phyloP scores from a whole-genome alignment of 1,140 invertebrate species.

The Arion vulgaris region DNA sequence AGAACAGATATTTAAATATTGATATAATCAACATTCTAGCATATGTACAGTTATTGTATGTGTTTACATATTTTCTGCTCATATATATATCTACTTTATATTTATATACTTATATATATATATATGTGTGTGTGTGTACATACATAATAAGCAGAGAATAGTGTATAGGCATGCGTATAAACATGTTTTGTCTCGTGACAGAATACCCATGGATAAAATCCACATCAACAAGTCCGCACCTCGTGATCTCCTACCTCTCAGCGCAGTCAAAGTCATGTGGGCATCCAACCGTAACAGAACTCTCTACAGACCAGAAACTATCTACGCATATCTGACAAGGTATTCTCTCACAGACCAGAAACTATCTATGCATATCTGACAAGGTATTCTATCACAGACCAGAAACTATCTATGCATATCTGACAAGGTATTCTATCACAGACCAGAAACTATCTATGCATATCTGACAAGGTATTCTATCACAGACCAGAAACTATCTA shows the following conservation, averaged over 20 bases:
- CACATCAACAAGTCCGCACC: not conserved
- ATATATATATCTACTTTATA: no score
- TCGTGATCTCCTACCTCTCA: not conserved
- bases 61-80: no score
- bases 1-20: no score
- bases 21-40: no score
- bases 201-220: not conserved
- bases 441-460: not conserved
- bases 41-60: no score
- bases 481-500: not conserved
- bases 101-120: no score
- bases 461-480: not conserved
- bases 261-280: slow-evolving; percentile 17
- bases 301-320: not conserved
- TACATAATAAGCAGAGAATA: no score
- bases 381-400: not conserved
- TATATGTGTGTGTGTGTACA: no score
- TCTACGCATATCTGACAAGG: slow-evolving; percentile 15
- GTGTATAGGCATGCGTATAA: no score
- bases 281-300: not conserved
- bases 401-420: slow-evolving; percentile 7
- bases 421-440: not conserved
- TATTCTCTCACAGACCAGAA: not conserved
- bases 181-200: not conserved
- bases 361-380: slow-evolving; percentile 12